Evolutionary conservation across 2,113 vertebrate species (phyloP), one percentile per base, ranked within the genome.

Genomic region (Girardinichthys multiradiatus): DNA sequence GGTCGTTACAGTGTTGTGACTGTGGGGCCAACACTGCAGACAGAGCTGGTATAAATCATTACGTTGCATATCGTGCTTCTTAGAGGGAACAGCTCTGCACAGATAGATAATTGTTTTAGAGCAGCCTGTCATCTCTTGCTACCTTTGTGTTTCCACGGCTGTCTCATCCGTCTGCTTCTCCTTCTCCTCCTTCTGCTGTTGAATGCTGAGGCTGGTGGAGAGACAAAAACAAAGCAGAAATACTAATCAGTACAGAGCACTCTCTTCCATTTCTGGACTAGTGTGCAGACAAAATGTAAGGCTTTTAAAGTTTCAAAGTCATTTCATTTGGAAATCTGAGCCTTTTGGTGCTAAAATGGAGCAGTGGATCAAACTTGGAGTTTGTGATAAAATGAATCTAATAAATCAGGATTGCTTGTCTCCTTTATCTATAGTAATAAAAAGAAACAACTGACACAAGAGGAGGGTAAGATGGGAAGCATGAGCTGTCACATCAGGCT

Each of bases 51-150:
- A 62, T 63, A 70, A 82, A 76, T 81, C 72, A 74, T 79, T 79
- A 81, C 76, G 67, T 67, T 60, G 69, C 42, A 82, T 60, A 62
- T 85, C 69, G 58, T 58, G 72, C 84, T 88, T 80, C 66, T 77
- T 29, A 45, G 80, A 73, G 79, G 70, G 65, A 82, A 39, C 65
- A 79, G 67, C 80, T 82, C 70, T 68, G 80, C 68, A 70, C 45
- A 61, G 77, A 78, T 64, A 80, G 84, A 74, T 87, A 83, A 83
- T 87, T 83, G 85, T 87, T 91, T 86, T 86, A 89, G 89, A 87
- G 80, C 63, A 85, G 82, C 75, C 77, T 86, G 85, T 84, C 85
- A 87, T 88, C 80, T 85, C 64, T 57, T 3, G 68, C 64, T 86
- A 91, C 90, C 82, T 90, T 81, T 83, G 87, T 79, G 73, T 77